These are phyloP conservation scores for Stomorhina lunata DNA, from an alignment of 2,888 invertebrate species.

Conservation along the genomic window DNA sequence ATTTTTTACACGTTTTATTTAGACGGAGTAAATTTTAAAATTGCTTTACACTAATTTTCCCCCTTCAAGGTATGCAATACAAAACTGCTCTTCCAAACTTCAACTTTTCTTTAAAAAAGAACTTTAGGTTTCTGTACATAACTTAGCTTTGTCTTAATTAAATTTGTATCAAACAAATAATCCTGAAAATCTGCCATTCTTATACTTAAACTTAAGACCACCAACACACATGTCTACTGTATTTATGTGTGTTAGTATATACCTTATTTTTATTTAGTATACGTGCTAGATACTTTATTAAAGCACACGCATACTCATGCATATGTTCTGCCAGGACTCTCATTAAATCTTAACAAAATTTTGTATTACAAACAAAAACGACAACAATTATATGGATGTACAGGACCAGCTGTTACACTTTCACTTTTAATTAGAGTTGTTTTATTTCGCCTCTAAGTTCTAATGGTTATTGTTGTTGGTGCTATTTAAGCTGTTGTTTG, in stretches of 20 bases:
- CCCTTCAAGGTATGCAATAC: no score
- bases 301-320: neutral
- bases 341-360: neutral
- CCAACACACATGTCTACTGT: neutral
- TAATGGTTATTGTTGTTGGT: neutral
- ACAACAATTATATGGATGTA: neutral
- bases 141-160: no score
- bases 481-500: neutral
- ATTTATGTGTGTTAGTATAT: neutral
- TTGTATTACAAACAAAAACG: neutral
- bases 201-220: no score
- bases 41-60: no score
- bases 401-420: conserved; percentile 57
- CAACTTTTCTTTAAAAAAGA: no score
- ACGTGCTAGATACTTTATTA: conserved; percentile 19
- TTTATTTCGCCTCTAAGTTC: conserved; percentile 15
- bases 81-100: no score
- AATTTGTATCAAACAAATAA: no score
- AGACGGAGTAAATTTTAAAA: neutral
- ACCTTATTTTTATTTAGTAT: neutral
- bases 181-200: no score
- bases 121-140: no score
- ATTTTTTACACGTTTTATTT: no score
- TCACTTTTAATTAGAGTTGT: conserved; percentile 54
- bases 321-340: neutral